These are phyloP conservation scores for Felis catus DNA, from an alignment of 2,113 vertebrate genomes.

Conservation along the genomic window F.catus_Fca126_mat1.0 CM031423.1:36066001-36066500, in stretches of 20 bases:
- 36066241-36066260: background rate
- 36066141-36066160: background rate
- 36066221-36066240: background rate
- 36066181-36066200: background rate
- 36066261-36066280: background rate
- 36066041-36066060: background rate
- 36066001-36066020: background rate
- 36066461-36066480: background rate
- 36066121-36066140: background rate
- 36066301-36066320: background rate
- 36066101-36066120: background rate
- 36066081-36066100: background rate
- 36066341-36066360: background rate
- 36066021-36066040: background rate
- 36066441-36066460: background rate
- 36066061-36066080: background rate
- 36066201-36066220: background rate
- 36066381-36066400: background rate
- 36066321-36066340: rapidly evolving
- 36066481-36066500: background rate
- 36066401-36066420: background rate
- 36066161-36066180: background rate
- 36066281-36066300: background rate
- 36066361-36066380: background rate
- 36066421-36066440: background rate